These are phyloP conservation scores for Nothocercus nigrocapillus DNA, from an alignment of 2,113 vertebrate genomes.

Conservation along the genomic window DNA sequence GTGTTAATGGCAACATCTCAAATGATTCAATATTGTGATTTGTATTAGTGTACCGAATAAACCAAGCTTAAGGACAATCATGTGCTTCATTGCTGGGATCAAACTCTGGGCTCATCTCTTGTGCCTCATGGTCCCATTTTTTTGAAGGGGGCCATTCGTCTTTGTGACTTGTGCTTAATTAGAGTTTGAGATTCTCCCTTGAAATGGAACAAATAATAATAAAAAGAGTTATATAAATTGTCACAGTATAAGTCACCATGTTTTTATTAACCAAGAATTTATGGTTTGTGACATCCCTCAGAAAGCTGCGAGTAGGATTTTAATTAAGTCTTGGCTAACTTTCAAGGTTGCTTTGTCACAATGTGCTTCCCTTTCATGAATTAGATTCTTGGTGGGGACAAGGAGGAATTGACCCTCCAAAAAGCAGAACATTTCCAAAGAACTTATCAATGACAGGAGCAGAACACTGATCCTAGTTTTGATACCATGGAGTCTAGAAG, in stretches of 20 bases:
- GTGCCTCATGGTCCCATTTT: rapidly evolving
- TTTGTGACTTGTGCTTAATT: background rate
- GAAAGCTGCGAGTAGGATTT: background rate
- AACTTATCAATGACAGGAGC: rapidly evolving
- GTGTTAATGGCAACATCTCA: background rate
- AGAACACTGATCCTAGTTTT: background rate
- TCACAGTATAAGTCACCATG: background rate
- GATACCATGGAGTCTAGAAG: background rate
- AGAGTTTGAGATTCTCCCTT: background rate
- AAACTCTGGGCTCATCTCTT: background rate
- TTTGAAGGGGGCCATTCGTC: background rate
- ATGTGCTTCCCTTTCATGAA: background rate
- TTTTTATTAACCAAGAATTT: background rate
- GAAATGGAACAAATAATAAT: background rate
- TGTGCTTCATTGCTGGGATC: background rate
- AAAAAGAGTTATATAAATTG: background rate
- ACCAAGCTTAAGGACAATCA: background rate
- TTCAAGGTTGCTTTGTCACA: background rate
- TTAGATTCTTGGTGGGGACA: background rate
- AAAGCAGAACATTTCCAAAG: background rate
- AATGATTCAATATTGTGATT: background rate
- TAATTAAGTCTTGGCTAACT: background rate
- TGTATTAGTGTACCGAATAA: background rate
- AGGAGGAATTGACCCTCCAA: background rate
- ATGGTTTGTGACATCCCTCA: background rate